These are phyloP conservation scores for Thomomys bottae DNA, from an alignment of 2,113 vertebrate species.

Conservation along the genomic window DNA sequence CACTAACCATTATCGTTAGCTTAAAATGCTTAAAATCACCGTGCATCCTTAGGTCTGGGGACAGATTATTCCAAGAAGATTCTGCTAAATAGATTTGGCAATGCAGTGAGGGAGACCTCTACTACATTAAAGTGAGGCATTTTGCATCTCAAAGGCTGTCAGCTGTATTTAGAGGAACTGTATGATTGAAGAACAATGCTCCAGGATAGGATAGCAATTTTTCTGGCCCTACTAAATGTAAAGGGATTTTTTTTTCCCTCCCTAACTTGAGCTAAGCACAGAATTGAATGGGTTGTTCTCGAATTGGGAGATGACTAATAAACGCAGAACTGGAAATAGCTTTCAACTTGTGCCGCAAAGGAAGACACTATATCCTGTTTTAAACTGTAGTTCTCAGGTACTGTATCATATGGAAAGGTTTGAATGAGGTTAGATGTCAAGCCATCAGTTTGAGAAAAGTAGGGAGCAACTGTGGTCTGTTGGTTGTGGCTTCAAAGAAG, in stretches of 20 bases:
- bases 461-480: slow-evolving; percentile 58
- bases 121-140: slow-evolving; percentile 84
- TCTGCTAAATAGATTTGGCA: slow-evolving; percentile 89
- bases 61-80: slow-evolving; percentile 88
- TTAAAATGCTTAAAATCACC: slow-evolving; percentile 89
- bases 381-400: slow-evolving; percentile 65
- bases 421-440: slow-evolving; percentile 78
- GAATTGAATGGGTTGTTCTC: slow-evolving; percentile 77
- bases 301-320: slow-evolving; percentile 74
- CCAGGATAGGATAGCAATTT: slow-evolving; percentile 81
- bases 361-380: slow-evolving; percentile 63
- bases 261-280: slow-evolving; percentile 67
- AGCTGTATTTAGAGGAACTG: slow-evolving; percentile 85
- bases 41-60: slow-evolving; percentile 87
- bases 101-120: slow-evolving; percentile 84
- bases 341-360: slow-evolving; percentile 62
- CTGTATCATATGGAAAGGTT: slow-evolving; percentile 64
- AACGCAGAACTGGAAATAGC: slow-evolving; percentile 71
- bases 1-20: slow-evolving; percentile 89
- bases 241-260: slow-evolving; percentile 68
- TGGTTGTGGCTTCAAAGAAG: slow-evolving; percentile 32
- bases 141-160: slow-evolving; percentile 87
- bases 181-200: slow-evolving; percentile 84
- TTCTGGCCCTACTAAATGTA: slow-evolving; percentile 78
- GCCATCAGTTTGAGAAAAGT: slow-evolving; percentile 66